A percentile compares a stretch with the other conserved stretches of the same genome.
Evolutionary conservation across 2,113 vertebrate genomes (phyloP).

Genomic region (Neogobius melanostomus): DNA sequence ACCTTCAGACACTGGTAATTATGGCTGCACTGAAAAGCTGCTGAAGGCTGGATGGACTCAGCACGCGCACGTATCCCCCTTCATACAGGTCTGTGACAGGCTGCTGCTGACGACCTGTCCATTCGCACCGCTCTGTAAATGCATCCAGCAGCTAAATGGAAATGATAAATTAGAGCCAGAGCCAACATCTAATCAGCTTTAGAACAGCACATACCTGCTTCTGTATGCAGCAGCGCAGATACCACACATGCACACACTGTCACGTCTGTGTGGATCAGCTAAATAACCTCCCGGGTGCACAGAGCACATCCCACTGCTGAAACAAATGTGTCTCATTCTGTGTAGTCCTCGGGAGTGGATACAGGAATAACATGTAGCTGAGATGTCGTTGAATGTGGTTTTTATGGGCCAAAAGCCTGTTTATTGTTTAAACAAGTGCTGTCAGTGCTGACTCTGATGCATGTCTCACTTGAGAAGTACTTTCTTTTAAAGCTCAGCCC

Average conservation of each 20-base stretch:
- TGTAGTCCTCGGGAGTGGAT: neutral
- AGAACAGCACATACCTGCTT: constrained; percentile 32
- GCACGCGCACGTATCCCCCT: constrained; percentile 33
- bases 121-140: constrained; percentile 26
- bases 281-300: constrained; percentile 12
- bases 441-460: constrained; percentile 6
- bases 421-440: constrained; percentile 17
- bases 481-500: neutral
- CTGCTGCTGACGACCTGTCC: constrained; percentile 54
- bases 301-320: constrained; percentile 19
- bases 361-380: constrained; percentile 2
- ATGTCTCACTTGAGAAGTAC: constrained; percentile 9
- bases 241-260: constrained; percentile 2
- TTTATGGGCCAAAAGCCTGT: constrained; percentile 23
- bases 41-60: constrained; percentile 53
- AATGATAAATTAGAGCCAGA: constrained; percentile 57
- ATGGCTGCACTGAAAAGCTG: constrained; percentile 58
- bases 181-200: constrained; percentile 51
- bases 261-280: constrained; percentile 11
- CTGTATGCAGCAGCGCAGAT: constrained; percentile 20
- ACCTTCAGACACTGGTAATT: constrained; percentile 74
- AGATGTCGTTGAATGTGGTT: constrained; percentile 5
- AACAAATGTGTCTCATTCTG: constrained; percentile 1
- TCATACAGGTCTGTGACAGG: constrained; percentile 46
- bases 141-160: constrained; percentile 36